Conservation (phyloP, 2,888 invertebrate species). For the Girardia tigrina region DNA sequence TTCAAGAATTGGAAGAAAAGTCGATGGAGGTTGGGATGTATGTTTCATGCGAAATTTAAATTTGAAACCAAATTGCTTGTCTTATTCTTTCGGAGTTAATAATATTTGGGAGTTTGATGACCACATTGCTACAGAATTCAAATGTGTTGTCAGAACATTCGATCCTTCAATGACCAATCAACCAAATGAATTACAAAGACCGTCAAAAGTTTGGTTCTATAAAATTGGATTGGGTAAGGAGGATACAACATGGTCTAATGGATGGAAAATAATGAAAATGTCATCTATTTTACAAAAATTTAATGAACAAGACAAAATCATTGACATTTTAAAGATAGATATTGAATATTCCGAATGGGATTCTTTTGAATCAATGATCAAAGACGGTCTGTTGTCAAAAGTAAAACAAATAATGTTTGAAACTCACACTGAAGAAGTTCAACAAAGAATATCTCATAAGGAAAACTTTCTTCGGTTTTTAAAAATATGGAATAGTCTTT, state of each 20-base stretch:
- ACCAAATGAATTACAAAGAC: background rate
- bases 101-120: conserved; percentile 35
- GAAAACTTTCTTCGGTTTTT: conserved; percentile 42
- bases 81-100: conserved; percentile 43
- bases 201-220: conserved; percentile 13
- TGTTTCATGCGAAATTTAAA: too few relatives aligned
- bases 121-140: background rate
- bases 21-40: conserved; percentile 45
- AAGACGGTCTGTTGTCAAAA: conserved; percentile 27
- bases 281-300: background rate
- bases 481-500: conserved; percentile 39
- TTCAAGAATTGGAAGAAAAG: conserved; percentile 32
- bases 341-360: conserved; percentile 48
- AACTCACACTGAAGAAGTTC: conserved; percentile 40
- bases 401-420: conserved; percentile 29
- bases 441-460: conserved; percentile 50
- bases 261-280: background rate
- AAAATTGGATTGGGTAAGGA: conserved; percentile 9
- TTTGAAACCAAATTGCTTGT: conserved; percentile 40
- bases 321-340: conserved; percentile 50
- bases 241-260: background rate
- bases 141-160: conserved; percentile 21
- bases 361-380: conserved; percentile 39
- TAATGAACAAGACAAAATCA: conserved; percentile 37
- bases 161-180: conserved; percentile 27